Evolutionary conservation across 2,888 invertebrate species (phyloP).

Genomic region (Nemotelus nigrinus): DNA sequence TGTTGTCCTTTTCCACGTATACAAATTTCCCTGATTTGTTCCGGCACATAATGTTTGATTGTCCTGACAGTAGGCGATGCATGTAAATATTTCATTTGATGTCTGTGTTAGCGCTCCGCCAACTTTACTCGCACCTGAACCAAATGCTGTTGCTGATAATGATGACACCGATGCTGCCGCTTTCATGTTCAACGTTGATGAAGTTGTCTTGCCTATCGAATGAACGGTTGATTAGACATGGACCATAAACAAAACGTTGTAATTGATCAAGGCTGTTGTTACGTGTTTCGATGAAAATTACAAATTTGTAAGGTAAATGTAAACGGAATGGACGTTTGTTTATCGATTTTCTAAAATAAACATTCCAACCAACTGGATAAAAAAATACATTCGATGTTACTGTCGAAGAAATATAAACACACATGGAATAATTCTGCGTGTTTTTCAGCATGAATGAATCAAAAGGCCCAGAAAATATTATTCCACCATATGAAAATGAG

Average conservation of each 20-base stretch:
- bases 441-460: too few relatives aligned
- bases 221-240: conserved; percentile 39
- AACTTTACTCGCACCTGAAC: conserved; percentile 38
- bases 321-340: neutral
- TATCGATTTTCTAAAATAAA: conserved; percentile 43
- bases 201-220: conserved; percentile 27
- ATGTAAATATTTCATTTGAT: conserved; percentile 73
- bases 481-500: too few relatives aligned
- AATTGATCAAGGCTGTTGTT: conserved; percentile 28
- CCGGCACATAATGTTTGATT: conserved; percentile 88
- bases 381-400: too few relatives aligned
- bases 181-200: conserved; percentile 23
- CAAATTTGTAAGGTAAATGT: conserved; percentile 17
- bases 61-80: conserved; percentile 74
- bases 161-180: conserved; percentile 45
- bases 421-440: too few relatives aligned
- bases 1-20: conserved; percentile 78
- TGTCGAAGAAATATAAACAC: too few relatives aligned
- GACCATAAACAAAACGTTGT: conserved; percentile 23
- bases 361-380: neutral
- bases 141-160: conserved; percentile 38
- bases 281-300: conserved; percentile 24
- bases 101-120: conserved; percentile 41
- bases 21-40: conserved; percentile 88
- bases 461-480: too few relatives aligned